phyloP scores from a whole-genome alignment of 2,113 vertebrate genomes.

The Maccullochella peelii region DNA sequence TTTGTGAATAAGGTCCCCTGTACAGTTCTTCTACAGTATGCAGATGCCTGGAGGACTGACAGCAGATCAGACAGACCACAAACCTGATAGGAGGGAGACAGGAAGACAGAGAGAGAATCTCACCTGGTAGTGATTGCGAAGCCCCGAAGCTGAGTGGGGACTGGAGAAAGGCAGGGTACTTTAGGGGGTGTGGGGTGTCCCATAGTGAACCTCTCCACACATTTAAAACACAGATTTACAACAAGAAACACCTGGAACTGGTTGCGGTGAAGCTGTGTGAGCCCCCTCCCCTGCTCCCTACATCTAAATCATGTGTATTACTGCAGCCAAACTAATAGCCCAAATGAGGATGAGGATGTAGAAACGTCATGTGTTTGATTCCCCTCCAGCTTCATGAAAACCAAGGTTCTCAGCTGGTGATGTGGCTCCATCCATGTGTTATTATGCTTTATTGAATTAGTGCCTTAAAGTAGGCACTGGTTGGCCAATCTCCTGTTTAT shows the following conservation, averaged over 20 bases:
- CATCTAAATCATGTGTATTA: constrained; percentile 52
- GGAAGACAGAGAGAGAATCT: constrained; percentile 24
- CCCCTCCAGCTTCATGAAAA: constrained; percentile 44
- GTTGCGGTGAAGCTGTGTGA: constrained; percentile 43
- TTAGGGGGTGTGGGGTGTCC: constrained; percentile 31
- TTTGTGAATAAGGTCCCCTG: constrained; percentile 56
- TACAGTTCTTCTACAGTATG: constrained; percentile 24
- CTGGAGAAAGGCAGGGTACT: constrained; percentile 17
- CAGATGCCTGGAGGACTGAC: constrained; percentile 35
- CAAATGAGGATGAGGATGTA: constrained; percentile 33
- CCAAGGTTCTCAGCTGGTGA: constrained; percentile 18
- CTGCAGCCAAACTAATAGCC: constrained; percentile 32
- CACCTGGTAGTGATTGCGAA: constrained; percentile 65
- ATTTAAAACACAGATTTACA: constrained; percentile 62
- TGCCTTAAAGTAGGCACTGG: constrained; percentile 29
- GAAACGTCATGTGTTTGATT: constrained; percentile 28
- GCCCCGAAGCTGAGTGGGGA: constrained; percentile 32
- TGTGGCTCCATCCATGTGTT: constrained; percentile 39
- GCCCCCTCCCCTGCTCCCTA: not conserved
- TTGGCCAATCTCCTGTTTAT: constrained; percentile 28
- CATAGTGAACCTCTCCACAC: constrained; percentile 44
- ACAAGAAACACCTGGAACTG: constrained; percentile 68
- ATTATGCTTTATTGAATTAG: constrained; percentile 22
- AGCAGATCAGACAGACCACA: constrained; percentile 52
- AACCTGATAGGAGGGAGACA: constrained; percentile 17